phyloP scores from a whole-genome alignment of 2,888 invertebrate species.

The Rotaria magnacalcarata region DNA sequence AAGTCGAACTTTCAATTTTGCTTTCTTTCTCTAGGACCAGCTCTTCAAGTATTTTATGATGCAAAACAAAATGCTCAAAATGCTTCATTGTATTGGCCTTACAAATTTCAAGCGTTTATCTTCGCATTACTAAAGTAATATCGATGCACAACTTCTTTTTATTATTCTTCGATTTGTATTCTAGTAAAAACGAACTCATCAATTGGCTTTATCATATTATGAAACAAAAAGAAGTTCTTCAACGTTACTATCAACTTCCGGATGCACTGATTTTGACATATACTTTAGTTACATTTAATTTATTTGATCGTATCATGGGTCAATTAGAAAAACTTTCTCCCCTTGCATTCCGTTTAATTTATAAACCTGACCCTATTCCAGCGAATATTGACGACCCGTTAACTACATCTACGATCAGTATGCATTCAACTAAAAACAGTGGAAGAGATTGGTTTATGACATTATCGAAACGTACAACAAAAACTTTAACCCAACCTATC shows the following conservation, averaged over 20 bases:
- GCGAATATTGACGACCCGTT: neutral
- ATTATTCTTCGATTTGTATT: neutral
- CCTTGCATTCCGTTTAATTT: constrained; percentile 8
- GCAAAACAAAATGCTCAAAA: neutral
- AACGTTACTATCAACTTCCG: constrained; percentile 15
- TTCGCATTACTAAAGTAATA: neutral
- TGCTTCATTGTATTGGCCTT: neutral
- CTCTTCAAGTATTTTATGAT: neutral
- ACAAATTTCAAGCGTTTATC: constrained; percentile 34
- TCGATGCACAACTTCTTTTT: neutral
- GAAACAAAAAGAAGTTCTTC: neutral
- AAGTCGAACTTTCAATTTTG: neutral
- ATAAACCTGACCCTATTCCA: neutral
- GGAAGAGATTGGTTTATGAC: constrained; percentile 14
- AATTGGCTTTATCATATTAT: constrained; percentile 34
- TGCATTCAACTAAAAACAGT: neutral
- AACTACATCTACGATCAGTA: neutral
- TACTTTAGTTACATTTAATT: neutral
- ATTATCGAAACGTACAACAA: neutral
- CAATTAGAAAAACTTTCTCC: constrained; percentile 37
- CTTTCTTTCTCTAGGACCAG: neutral
- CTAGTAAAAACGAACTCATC: constrained; percentile 16
- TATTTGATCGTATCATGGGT: constrained; percentile 12
- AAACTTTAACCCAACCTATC: neutral
- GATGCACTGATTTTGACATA: neutral